Base-by-base conservation (phyloP, 2,888 invertebrate species). In the Beris chalybata region DNA sequence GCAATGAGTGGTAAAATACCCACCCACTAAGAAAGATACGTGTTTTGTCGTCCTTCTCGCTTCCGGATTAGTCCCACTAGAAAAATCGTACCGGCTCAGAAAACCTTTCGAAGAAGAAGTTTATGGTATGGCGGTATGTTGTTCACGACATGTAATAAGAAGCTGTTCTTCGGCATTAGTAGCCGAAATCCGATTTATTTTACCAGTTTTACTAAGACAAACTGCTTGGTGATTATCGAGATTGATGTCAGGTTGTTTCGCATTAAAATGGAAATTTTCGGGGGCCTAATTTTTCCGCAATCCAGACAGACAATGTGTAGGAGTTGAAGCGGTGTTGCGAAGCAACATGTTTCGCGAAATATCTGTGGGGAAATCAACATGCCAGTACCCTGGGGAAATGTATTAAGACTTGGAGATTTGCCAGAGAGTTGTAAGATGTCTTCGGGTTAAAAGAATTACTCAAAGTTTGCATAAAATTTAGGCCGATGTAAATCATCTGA, bases 161-260 rank as follows among this genome's bases (percentile, higher is more conserved):
- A 30, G n/a, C 45, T 15, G 22, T 38, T 45, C 45, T 32, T n/a
- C 45, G 45, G 38, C 6, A 29, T 52, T 58, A 12, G 52, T 52
- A 4, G 29, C 22, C 29, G 22, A 13, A 45, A 38, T 38, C 29
- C n/a, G 58, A 58, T 58, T 58, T 58, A 47, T 47, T 58, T 58
- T 45, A 58, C 45, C 22, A 6, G 12, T 45, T 58, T 30, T 47
- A 58, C 45, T 45, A 29, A 45, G 7, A n/a, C 9, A 45, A 7
- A n/a, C 9, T 58, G 43, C 47, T n/a, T 29, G 5, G 29, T 45
- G 58, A 58, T 58, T 58, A 45, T 44, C 44, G 58, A 29, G 58
- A 58, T 58, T 30, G 47, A 58, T 58, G 58, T 45, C 9, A 38
- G 38, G 38, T 38, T 9, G 38, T 38, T 38, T 7, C 38, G 9